Percentiles rank a stretch among this genome's conserved stretches.
Evolutionary conservation across 2,113 vertebrate genomes (phyloP).

Genomic region (Pimephales promelas): DNA sequence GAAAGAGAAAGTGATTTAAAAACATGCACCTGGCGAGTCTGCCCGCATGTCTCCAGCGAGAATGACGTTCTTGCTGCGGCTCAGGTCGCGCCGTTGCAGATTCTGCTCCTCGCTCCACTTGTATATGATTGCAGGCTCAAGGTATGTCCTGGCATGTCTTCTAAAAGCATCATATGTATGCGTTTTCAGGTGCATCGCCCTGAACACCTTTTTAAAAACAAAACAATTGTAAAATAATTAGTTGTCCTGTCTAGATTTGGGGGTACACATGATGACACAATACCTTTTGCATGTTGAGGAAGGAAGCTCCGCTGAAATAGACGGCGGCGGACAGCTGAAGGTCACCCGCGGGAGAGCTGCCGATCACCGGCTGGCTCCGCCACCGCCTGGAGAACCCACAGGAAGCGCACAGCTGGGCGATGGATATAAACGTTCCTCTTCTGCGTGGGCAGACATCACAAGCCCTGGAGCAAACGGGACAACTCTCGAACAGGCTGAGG

Average conservation of each 20-base stretch:
- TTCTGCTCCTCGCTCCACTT: neutral
- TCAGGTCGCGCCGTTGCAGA: neutral
- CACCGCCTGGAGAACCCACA: constrained; percentile 5
- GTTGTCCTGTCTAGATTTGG: neutral
- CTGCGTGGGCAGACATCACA: constrained; percentile 8
- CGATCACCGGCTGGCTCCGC: constrained; percentile 7
- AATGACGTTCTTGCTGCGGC: neutral
- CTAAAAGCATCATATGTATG: neutral
- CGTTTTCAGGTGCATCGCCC: neutral
- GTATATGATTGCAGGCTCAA: neutral
- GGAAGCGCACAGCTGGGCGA: constrained; percentile 11
- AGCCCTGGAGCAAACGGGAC: constrained; percentile 22
- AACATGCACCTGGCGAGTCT: neutral
- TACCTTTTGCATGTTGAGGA: constrained; percentile 1
- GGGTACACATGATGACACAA: neutral
- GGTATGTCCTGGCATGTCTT: neutral
- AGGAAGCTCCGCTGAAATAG: neutral
- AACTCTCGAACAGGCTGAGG: constrained; percentile 26
- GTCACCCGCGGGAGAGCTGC: constrained; percentile 3
- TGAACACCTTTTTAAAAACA: neutral
- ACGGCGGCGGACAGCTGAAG: constrained; percentile 4
- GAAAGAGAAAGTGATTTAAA: neutral
- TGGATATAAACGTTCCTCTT: constrained; percentile 3
- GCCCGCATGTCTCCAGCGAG: neutral
- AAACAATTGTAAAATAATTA: neutral